phyloP scores from a whole-genome alignment of 1,140 invertebrate species.

The Notospermus geniculatus region DNA sequence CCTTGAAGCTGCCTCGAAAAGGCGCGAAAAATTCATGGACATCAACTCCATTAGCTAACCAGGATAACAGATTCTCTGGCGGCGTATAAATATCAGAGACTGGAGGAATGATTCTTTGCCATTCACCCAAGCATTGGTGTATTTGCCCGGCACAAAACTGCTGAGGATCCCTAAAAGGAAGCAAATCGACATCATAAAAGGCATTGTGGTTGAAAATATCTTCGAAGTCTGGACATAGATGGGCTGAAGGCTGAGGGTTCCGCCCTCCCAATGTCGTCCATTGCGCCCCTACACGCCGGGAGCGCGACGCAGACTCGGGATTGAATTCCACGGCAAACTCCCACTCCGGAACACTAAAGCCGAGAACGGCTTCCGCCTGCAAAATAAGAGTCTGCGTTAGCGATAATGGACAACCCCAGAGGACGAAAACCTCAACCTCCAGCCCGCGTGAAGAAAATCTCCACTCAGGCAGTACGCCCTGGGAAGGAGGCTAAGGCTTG shows the following conservation, averaged over 20 bases:
- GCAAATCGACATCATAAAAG: not conserved
- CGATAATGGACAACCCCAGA: no score
- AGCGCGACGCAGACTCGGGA: not conserved
- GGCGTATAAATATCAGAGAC: not conserved
- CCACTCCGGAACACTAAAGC: not conserved
- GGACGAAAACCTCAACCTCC: no score
- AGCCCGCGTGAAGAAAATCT: no score
- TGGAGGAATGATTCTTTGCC: not conserved
- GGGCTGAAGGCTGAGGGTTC: conserved; percentile 11
- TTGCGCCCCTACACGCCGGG: conserved; percentile 5
- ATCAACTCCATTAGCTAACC: conserved; percentile 19
- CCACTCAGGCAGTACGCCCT: no score
- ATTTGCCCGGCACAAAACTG: conserved; percentile 13
- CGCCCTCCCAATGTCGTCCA: conserved; percentile 14
- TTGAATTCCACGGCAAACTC: conserved; percentile 7
- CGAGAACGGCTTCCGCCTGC: not conserved
- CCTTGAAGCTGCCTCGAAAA: conserved; percentile 22
- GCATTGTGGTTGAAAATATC: not conserved
- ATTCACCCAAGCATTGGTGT: conserved; percentile 8
- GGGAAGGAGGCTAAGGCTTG: no score
- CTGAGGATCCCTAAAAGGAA: conserved; percentile 12
- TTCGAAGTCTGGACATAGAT: not conserved
- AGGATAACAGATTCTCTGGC: not conserved
- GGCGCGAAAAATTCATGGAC: conserved; percentile 13
- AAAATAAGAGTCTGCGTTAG: not conserved